Evolutionary conservation across 2,888 invertebrate genomes (phyloP).

Genomic region (Euclidia mi): DNA sequence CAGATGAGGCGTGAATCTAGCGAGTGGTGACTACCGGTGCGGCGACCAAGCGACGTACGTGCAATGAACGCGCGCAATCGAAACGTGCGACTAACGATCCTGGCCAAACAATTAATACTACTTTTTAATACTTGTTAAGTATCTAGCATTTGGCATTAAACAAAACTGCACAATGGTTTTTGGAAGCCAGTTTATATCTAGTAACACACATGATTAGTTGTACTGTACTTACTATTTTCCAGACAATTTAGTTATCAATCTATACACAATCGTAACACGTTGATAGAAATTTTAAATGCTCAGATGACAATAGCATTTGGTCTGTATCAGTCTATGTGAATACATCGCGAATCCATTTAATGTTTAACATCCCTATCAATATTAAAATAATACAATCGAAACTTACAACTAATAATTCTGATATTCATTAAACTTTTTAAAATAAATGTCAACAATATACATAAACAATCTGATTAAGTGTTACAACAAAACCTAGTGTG

Average conservation of each 20-base stretch:
- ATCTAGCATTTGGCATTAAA: slow-evolving; percentile 78
- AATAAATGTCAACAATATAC: slow-evolving; percentile 58
- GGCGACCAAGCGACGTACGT: slow-evolving; percentile 16
- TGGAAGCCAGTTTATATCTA: slow-evolving; percentile 55
- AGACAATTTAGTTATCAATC: slow-evolving; percentile 34
- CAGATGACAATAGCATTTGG: slow-evolving; percentile 31
- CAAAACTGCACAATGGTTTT: slow-evolving; percentile 45
- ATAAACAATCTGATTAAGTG: slow-evolving; percentile 44
- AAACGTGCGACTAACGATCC: slow-evolving; percentile 36
- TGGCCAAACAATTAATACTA: slow-evolving; percentile 35
- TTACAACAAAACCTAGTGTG: slow-evolving; percentile 39
- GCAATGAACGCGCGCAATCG: slow-evolving; percentile 23
- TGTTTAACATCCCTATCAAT: slow-evolving; percentile 43
- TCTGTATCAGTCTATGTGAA: slow-evolving; percentile 45
- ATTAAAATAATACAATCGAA: slow-evolving; percentile 55
- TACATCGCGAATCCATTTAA: slow-evolving; percentile 34
- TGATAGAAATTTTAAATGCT: slow-evolving; percentile 29
- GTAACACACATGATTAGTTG: slow-evolving; percentile 40
- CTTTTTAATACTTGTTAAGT: slow-evolving; percentile 50
- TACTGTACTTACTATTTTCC: slow-evolving; percentile 21
- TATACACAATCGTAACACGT: slow-evolving; percentile 17
- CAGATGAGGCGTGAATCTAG: slow-evolving; percentile 29
- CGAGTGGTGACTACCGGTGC: slow-evolving; percentile 26
- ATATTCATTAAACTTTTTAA: slow-evolving; percentile 45
- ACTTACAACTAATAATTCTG: slow-evolving; percentile 57